Base-by-base conservation (phyloP, 2,888 invertebrate genomes). In the Cheilosia vernalis region DNA sequence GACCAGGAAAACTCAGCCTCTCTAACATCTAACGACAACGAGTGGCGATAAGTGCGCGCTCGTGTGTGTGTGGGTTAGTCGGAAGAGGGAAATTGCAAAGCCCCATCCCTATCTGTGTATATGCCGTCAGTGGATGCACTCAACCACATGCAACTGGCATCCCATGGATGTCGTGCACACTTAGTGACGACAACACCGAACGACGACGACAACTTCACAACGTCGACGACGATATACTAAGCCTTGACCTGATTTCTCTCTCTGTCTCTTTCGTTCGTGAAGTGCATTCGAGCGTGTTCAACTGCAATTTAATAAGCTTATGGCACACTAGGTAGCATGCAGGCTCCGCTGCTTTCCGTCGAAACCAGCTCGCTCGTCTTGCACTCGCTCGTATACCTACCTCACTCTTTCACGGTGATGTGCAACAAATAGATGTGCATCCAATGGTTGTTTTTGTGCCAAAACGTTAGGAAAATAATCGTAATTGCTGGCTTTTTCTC, bases 221-320 rank as follows among this genome's bases (percentile, higher is more conserved):
- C 73, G 58, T 76, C 76, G 53, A 80, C 80, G 58, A 80, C 80
- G 81, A 80, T 70, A 76, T 80, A 90, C 90, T 90, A 88, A 91
- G 92, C 91, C 91, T 92, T 92, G 91, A 92, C 91, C 91, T 92
- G 91, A 92, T 92, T 92, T 92, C 91, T 92, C 91, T 91, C 90
- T 91, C 87, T 78, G 80, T 87, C 91, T 91, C 91, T 92, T 91
- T 91, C 90, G 90, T 85, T 85, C 81, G 76, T 77, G 85, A 85
- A 85, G 80, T 81, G 85, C 85, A 85, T 81, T 85, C 81, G 76
- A 85, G 85, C 85, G 81, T 85, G 81, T 85, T 76, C 85, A 81
- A 85, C 76, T 85, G 85, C 85, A 85, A 85, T 85, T 85, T 81
- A 85, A 85, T 85, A 85, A 85, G 85, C 85, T 81, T 81, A 84